A percentile compares a stretch with the other conserved stretches of the same genome.
Evolutionary conservation across 2,888 invertebrate genomes (phyloP).

Genomic region (Heteromurus nitidus): DNA sequence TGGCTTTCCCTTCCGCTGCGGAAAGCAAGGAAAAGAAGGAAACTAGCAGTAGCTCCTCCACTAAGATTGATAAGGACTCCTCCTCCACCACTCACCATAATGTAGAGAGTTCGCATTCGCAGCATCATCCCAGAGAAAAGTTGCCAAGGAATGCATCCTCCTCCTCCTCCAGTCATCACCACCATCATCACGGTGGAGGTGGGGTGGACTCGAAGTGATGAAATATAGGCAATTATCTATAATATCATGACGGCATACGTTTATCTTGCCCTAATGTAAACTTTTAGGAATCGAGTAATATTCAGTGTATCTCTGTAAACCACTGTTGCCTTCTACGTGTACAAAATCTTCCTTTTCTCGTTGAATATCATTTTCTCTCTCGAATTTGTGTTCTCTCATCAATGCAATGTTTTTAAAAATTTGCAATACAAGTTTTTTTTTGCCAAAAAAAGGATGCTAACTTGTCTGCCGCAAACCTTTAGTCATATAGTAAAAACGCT

Average conservation of each 20-base stretch:
- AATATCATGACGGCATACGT: too few relatives aligned
- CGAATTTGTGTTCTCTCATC: too few relatives aligned
- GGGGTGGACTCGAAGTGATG: constrained; percentile 45
- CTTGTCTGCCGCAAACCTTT: too few relatives aligned
- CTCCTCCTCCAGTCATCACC: constrained; percentile 39
- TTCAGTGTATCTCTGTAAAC: constrained; percentile 6
- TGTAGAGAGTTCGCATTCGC: constrained; percentile 11
- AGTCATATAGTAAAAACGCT: too few relatives aligned
- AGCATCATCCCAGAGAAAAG: constrained; percentile 29
- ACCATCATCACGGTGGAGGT: constrained; percentile 19
- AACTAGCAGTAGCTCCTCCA: constrained; percentile 27
- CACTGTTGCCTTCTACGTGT: constrained; percentile 43
- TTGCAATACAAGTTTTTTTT: too few relatives aligned
- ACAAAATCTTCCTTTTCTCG: background rate
- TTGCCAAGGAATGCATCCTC: constrained; percentile 30
- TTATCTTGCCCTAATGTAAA: too few relatives aligned
- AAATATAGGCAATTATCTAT: too few relatives aligned
- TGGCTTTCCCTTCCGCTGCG: constrained; percentile 66
- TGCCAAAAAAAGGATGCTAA: too few relatives aligned
- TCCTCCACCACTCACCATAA: constrained; percentile 24
- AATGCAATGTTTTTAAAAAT: too few relatives aligned
- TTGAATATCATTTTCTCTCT: background rate
- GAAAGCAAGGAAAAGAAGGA: constrained; percentile 55
- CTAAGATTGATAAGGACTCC: constrained; percentile 35
- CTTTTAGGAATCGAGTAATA: too few relatives aligned